These are phyloP conservation scores for Caretta caretta DNA, from an alignment of 2,113 vertebrate species.

Conservation along the genomic window DNA sequence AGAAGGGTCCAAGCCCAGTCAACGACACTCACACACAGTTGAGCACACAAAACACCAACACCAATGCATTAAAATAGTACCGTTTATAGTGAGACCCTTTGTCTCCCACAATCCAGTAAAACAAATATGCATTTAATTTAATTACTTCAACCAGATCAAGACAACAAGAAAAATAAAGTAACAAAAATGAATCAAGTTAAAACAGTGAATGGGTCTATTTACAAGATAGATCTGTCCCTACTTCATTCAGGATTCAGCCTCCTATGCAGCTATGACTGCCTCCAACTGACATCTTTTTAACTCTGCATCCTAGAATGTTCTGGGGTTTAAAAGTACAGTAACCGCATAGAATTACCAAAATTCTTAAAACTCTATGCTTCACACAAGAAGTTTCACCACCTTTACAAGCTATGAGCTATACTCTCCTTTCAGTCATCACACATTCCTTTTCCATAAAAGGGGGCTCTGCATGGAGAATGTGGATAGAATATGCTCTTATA, in stretches of 20 bases:
- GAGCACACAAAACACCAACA: background rate
- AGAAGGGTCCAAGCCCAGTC: background rate
- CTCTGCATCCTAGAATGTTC: background rate
- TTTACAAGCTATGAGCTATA: rapidly evolving
- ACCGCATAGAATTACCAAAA: background rate
- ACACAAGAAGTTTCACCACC: background rate
- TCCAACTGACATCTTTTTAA: background rate
- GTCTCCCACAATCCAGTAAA: background rate
- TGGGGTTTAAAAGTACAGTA: background rate
- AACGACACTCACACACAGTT: background rate
- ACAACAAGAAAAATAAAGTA: background rate
- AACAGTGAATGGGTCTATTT: background rate
- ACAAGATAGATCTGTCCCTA: background rate
- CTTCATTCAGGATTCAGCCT: background rate
- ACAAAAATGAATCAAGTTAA: background rate
- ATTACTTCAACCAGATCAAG: background rate
- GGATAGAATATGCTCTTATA: background rate
- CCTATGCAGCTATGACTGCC: background rate
- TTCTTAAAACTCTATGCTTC: background rate
- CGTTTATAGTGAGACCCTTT: background rate
- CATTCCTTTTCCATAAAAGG: background rate
- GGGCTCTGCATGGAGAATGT: background rate
- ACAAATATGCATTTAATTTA: background rate
- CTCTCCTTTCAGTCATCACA: background rate
- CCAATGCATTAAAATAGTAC: rapidly evolving